Evolutionary conservation across 1,140 invertebrate genomes (phyloP).

Genomic region (Armadillidium nasatum): DNA sequence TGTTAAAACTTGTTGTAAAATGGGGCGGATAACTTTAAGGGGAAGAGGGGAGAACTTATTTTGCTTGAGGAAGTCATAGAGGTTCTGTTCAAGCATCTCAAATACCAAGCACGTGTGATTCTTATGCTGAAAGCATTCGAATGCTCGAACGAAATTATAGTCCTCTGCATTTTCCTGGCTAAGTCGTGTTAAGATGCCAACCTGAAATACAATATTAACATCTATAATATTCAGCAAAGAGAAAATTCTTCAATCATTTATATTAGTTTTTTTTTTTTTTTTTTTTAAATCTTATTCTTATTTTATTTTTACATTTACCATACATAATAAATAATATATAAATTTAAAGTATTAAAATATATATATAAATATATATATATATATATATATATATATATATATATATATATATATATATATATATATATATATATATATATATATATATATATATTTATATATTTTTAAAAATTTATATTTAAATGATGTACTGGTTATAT

Average conservation of each 20-base stretch:
- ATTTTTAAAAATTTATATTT: too few species aligned
- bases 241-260: constrained; percentile 28
- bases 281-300: too few species aligned
- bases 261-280: too few species aligned
- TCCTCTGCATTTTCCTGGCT: constrained; percentile 99
- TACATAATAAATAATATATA: too few species aligned
- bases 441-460: too few species aligned
- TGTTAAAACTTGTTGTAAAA: constrained; percentile 94
- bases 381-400: too few species aligned
- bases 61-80: constrained; percentile 99
- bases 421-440: too few species aligned
- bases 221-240: too few species aligned
- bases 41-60: constrained; percentile 98
- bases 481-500: too few species aligned
- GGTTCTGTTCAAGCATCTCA: constrained; percentile 99
- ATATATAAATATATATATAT: too few species aligned
- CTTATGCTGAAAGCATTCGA: constrained; percentile 99
- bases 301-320: not conserved
- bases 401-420: too few species aligned
- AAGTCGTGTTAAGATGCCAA: constrained; percentile 91
- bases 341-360: too few species aligned
- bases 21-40: constrained; percentile 96
- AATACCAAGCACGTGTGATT: constrained; percentile 99
- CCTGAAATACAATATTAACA: constrained; percentile 58
- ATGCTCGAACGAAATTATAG: constrained; percentile 98